Evolutionary conservation across 2,797 vertebrate genomes (phyloP), one percentile per base, ranked within the genome.

Genomic region (Rousettus madagascariensis): DNA sequence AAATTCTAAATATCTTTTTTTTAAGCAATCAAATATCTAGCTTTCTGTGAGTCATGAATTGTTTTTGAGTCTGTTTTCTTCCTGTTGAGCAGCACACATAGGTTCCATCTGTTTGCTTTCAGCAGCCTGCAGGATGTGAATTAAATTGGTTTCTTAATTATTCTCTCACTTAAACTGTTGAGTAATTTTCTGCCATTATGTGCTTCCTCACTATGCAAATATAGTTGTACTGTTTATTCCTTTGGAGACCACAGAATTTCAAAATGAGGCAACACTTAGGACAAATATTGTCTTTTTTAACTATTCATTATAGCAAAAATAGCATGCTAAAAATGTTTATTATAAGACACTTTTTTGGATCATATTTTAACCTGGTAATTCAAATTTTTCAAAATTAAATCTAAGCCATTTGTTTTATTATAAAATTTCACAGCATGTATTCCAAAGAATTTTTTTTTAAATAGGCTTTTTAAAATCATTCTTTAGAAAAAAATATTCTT

Each of bases 151-250:
- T 96, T 71, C 92, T 95, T 96, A 97, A 97, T 97, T 95, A 91
- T 79, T 92, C 90, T 92, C 85, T 80, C 92, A 79, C 90, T 94
- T 80, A 41, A 95, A 86, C 91, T 96, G 77, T 78, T n/a, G 69
- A 96, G 88, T 88, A 95, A 95, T 97, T 97, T 96, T 96, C 92
- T 94, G 69, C 96, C 95, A 97, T 98, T 97, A 96, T 96, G 93
- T 95, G 61, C 96, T 97, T 97, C 92, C 94, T 97, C 95, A 69
- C 97, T 97, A 98, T 97, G 96, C 95, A 98, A 69, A 97, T 97
- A 49, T 38, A 22, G 41, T 33, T 85, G 59, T 82, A 16, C 88
- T 93, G 53, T 84, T 24, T 86, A 71, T 94, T 49, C 59, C 65
- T 24, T 7, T 17, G 53, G 90, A 79, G 84, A 94, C 26, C 72